Conservation (phyloP, 1,140 invertebrate species). For the Papilio polyxenes region DNA sequence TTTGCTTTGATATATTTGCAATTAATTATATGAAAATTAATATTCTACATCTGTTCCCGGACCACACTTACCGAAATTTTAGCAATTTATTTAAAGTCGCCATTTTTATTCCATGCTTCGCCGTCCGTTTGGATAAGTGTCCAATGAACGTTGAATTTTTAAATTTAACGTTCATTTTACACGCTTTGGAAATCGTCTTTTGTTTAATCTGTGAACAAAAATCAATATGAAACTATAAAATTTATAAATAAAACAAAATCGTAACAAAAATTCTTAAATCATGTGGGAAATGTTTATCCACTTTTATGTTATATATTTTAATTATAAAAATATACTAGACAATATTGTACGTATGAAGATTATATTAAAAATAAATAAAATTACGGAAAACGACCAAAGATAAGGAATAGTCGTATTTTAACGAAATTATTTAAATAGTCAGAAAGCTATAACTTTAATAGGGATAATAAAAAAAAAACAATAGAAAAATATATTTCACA, state of each 20-base stretch:
- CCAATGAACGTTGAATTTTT: slow-evolving; percentile 23
- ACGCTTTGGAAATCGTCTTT: slow-evolving; percentile 19
- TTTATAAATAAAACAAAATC: neutral
- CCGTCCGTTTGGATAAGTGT: slow-evolving; percentile 48
- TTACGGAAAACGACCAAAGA: neutral
- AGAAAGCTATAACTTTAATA: slow-evolving; percentile 17
- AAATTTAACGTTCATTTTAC: slow-evolving; percentile 27
- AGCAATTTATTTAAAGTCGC: slow-evolving; percentile 26
- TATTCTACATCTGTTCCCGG: slow-evolving; percentile 33
- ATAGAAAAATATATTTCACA: neutral
- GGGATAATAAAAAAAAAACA: too few relatives aligned
- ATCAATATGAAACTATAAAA: neutral
- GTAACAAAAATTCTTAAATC: neutral
- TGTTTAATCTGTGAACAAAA: slow-evolving; percentile 14
- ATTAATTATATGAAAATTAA: slow-evolving; percentile 47
- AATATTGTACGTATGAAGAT: neutral
- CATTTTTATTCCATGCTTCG: slow-evolving; percentile 48
- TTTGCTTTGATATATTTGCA: slow-evolving; percentile 53
- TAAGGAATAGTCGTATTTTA: neutral
- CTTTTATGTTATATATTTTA: neutral
- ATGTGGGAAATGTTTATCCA: too few relatives aligned
- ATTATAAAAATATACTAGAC: neutral
- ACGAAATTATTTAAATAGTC: neutral
- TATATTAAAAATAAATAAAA: neutral
- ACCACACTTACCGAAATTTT: slow-evolving; percentile 20